Evolutionary conservation across 2,888 invertebrate genomes (phyloP), one percentile per base, ranked within the genome.

Genomic region (Ophion costatus): DNA sequence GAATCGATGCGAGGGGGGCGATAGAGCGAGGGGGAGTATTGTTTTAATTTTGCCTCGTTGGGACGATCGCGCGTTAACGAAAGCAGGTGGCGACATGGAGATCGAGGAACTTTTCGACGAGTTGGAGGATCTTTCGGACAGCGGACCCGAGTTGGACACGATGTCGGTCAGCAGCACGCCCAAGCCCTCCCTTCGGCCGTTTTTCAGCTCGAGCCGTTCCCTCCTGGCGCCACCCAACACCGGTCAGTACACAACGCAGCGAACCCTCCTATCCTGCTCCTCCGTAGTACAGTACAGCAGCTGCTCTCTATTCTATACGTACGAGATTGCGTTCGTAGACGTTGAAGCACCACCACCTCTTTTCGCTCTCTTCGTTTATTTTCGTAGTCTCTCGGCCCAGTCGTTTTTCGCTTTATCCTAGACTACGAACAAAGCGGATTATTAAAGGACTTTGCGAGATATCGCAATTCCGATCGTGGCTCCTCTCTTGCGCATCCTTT

Each of bases 101-200:
- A 97, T 98, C 92, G 98, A 99, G 93, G 98, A 98, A 91, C 95
- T 99, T 81, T 97, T 99, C 94, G 97, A 99, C 95, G 99, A 99
- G 94, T 94, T 99, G 88, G 99, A 99, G 94, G 98, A 99, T 86
- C 94, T 99, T 86, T 98, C 98, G 89, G 99, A 99, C 93, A 98
- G 98, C 14, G 98, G 98, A 0, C 98, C 98, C 9, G 98, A 98
- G 92, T 95, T 97, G 95, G 99, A 99, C 94, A 98, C 98, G 75
- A 97, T 99, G 95, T 98, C 98, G 92, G 98, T 99, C 91, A 98
- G 98, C 87, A 99, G 99, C 89, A 99, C 99, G 67, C 99, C 99
- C 22, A 99, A 99, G 94, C 99, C 99, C 67, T 98, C 98, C 88
- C 95, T 99, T 87, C 95, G 98, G 92, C 99, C 99, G 5, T 99